These are phyloP conservation scores for Drosophila pegasa DNA, from an alignment of 2,888 invertebrate genomes.

Conservation along the genomic window DNA sequence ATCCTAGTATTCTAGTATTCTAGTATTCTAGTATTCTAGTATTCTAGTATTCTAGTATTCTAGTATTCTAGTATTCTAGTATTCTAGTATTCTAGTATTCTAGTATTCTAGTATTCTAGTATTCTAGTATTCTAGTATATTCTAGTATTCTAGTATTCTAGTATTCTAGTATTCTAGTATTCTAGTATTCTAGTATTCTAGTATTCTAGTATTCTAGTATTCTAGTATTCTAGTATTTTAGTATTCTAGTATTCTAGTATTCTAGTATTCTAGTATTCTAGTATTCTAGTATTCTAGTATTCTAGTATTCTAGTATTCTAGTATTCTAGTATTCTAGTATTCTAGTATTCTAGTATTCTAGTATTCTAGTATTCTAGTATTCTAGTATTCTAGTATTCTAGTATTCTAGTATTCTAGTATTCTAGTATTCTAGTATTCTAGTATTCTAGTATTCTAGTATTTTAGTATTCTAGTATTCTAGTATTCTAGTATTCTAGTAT, in stretches of 20 bases:
- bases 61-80: not conserved
- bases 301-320: not conserved
- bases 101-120: not conserved
- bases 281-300: constrained; percentile 1
- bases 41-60: not conserved
- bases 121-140: not conserved
- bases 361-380: not conserved
- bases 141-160: not conserved
- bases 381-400: not conserved
- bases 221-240: not conserved
- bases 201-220: not conserved
- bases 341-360: not conserved
- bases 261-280: not conserved
- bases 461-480: not conserved
- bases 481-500: not conserved
- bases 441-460: not conserved
- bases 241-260: not conserved
- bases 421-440: not conserved
- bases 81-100: not conserved
- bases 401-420: not conserved
- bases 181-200: not conserved
- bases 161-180: not conserved
- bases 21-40: not conserved
- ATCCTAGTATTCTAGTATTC: not conserved
- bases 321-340: not conserved